Base-by-base conservation (phyloP, 2,888 invertebrate genomes). In the Apantesis nais region DNA sequence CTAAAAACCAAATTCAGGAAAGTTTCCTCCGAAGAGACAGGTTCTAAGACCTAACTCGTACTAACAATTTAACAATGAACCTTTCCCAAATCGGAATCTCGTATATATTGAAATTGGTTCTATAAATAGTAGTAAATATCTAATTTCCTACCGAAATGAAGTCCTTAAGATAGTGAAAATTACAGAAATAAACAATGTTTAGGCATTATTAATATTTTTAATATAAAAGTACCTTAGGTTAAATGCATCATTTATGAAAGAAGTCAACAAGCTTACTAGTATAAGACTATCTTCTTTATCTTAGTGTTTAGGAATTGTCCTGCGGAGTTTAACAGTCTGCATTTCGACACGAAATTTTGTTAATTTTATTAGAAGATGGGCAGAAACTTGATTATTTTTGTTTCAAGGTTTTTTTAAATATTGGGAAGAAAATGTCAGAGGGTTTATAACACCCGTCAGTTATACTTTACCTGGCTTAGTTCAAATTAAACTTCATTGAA, bases 11-110 rank as follows among this genome's bases (percentile, higher is more conserved):
- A 62, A 39, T n/a, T 62, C 39, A n/a, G 4, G 9, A 39, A 62
- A 37, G n/a, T 62, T 62, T 39, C 14, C 58, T 48, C 8, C 31
- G 55, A 11, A 37, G 22, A 65, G 55, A 55, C 48, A 39, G 16
- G 37, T 67, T 52, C 37, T 19, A 25, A 48, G 31, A 34, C 25
- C 62, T 67, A 25, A 62, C 37, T 62, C 25, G 9, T 19, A 34
- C 37, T 67, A 62, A 62, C 67, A 48, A 67, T 9, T 48, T 48
- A 37, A 62, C 25, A 37, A 62, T 61, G 55, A 55, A 58, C 29
- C 16, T 29, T 58, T 58, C 16, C 58, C 5, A 58, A 58, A 29
- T 12, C 8, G 22, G 48, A 48, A 48, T 48, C 14, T 58, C 25
- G 52, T 12, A 55, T 55, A 12, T 55, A 12, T 55, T 12, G 25